Evolutionary conservation across 2,113 vertebrate genomes (phyloP), one percentile per base, ranked within the genome.

Genomic region (Solenodon paradoxus): DNA sequence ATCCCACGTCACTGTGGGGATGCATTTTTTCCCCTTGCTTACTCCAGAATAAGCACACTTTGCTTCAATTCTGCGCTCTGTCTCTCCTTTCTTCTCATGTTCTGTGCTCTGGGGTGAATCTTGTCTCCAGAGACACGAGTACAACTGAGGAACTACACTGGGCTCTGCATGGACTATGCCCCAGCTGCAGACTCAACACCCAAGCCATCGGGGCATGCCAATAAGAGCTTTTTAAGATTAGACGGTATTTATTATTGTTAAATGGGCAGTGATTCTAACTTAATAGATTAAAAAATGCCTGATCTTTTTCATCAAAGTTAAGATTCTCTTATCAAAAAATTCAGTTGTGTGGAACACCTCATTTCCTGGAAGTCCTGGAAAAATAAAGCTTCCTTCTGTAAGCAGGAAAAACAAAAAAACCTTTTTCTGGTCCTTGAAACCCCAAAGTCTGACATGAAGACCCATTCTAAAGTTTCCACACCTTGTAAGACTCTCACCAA

Each of bases 231-330:
- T n/a, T n/a, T n/a, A n/a, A n/a, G n/a, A 78, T 24, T 72, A 15
- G 72, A 72, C 91, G 20, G 5, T 86, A 81, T 93, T 94, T 92
- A 63, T 88, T 88, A 30, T 57, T 88, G 26, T 77, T 87, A 40
- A 94, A 68, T 86, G 22, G 53, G 16, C 40, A 90, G 35, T 74
- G 1, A 80, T 86, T 95, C 57, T 61, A 81, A n/a, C n/a, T n/a
- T n/a, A n/a, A n/a, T 24, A 71, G 22, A 8, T 51, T 19, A 83
- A 82, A 69, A 22, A 28, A 38, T n/a, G n/a, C n/a, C n/a, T n/a
- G n/a, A 79, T 94, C 19, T 12, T 75, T 85, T 95, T 95, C 57
- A 64, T 89, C 9, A n/a, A n/a, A 93, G 32, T 42, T 57, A 84
- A 77, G 16, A 66, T 74, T 94, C 40, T 88, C 40, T n/a, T n/a